Conservation (phyloP, 2,113 vertebrate species). For the Platysternon megacephalum region DNA sequence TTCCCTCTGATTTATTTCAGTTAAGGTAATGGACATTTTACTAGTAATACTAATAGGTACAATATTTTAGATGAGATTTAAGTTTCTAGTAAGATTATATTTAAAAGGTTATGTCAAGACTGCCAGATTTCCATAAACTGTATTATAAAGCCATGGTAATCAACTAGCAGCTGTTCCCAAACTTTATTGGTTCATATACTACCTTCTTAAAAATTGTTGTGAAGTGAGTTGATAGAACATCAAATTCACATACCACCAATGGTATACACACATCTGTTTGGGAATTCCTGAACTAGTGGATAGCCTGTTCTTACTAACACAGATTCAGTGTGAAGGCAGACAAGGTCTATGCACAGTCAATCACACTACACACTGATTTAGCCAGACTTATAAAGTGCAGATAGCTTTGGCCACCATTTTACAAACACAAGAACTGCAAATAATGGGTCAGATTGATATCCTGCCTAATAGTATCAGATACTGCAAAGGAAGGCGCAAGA, state of each 20-base stretch:
- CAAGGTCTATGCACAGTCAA: neutral
- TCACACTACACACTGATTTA: neutral
- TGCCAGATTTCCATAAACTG: neutral
- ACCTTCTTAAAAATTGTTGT: neutral
- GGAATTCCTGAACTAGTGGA: neutral
- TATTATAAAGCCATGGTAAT: neutral
- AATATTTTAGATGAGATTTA: neutral
- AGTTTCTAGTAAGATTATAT: neutral
- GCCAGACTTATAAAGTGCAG: neutral
- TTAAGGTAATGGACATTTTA: neutral
- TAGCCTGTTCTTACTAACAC: neutral
- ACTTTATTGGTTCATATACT: neutral
- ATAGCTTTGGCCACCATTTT: neutral
- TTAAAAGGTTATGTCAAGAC: neutral
- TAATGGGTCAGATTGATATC: neutral
- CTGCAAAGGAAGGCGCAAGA: neutral
- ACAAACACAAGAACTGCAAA: neutral
- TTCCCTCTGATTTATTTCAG: neutral
- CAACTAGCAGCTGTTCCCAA: neutral
- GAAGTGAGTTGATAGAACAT: neutral
- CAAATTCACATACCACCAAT: neutral
- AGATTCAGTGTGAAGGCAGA: neutral
- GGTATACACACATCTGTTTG: neutral
- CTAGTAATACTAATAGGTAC: neutral
- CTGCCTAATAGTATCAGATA: neutral